Base-by-base conservation (phyloP, 2,888 invertebrate species). In the Amphipyra tragopoginis region DNA sequence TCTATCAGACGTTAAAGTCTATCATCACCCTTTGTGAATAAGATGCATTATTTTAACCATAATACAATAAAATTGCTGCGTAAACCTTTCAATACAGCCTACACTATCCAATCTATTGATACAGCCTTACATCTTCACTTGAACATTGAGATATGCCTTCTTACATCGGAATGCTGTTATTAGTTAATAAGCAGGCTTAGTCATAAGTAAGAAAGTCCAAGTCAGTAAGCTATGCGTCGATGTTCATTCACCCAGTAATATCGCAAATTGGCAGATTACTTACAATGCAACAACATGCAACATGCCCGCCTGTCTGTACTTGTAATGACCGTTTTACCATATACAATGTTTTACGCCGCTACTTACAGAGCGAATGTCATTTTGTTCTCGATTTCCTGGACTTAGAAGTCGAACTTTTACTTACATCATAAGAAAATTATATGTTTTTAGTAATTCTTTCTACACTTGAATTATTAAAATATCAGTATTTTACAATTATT, bases 201-300 rank as follows among this genome's bases (percentile, higher is more conserved):
- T 52, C 55, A 56, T 67, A 56, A 55, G 56, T 52, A 65, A 61
- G 75, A 66, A 66, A 67, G 62, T 51, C 47, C 49, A n/a, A 39
- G 56, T 56, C 52, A 49, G 47, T 39, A 39, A 58, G 54, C 57
- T 51, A 42, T 49, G 63, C 47, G 58, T 54, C 56, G 49, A 51
- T 62, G 70, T 73, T 66, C 62, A 70, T 71, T 71, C 58, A 60
- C 21, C 39, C 42, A 13, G 76, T 70, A 65, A 65, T 74, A 76
- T 73, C 65, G 71, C 77, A 76, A 76, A 76, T 76, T 76, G 76
- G 74, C 77, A 65, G 71, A 76, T 76, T 76, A 71, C 64, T 76
- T 72, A 70, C 76, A 76, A 65, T 58, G 55, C 63, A 62, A 53
- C 63, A 62, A 49, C 70, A 70, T 75, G 73, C 63, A 65, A 59